Conservation (phyloP, 2,888 invertebrate genomes). For the Zonitis immaculata region DNA sequence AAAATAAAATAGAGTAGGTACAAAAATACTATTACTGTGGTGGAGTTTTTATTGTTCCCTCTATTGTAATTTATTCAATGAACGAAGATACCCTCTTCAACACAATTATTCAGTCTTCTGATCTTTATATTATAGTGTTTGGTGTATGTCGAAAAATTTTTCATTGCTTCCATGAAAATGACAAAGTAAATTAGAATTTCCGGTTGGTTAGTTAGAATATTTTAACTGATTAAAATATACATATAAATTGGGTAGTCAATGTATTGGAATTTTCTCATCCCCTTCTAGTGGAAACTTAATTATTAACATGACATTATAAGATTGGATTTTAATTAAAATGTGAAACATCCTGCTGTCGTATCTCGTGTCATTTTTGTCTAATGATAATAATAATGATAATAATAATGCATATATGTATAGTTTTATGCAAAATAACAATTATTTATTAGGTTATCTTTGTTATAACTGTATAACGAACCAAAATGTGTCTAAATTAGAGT, state of each 20-base stretch:
- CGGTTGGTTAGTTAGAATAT: slow-evolving; percentile 15
- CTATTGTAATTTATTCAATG: slow-evolving; percentile 4
- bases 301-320: slow-evolving; percentile 31
- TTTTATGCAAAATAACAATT: no score
- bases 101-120: no score
- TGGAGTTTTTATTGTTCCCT: no score
- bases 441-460: no score
- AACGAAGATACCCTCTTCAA: not conserved
- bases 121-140: slow-evolving; percentile 7
- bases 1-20: no score
- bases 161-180: slow-evolving; percentile 20
- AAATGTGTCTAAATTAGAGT: not conserved
- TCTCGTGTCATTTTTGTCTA: slow-evolving; percentile 15
- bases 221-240: not conserved
- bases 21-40: no score
- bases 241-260: slow-evolving; percentile 3
- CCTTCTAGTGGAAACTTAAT: slow-evolving; percentile 26
- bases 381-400: not conserved
- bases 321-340: slow-evolving; percentile 35
- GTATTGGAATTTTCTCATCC: slow-evolving; percentile 28
- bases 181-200: slow-evolving; percentile 24
- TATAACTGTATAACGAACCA: not conserved
- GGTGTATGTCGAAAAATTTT: slow-evolving; percentile 18
- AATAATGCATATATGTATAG: not conserved
- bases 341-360: slow-evolving; percentile 22